Evolutionary conservation across 2,797 vertebrate genomes (phyloP), one percentile per base, ranked within the genome.

Genomic region (Dallia pectoralis): DNA sequence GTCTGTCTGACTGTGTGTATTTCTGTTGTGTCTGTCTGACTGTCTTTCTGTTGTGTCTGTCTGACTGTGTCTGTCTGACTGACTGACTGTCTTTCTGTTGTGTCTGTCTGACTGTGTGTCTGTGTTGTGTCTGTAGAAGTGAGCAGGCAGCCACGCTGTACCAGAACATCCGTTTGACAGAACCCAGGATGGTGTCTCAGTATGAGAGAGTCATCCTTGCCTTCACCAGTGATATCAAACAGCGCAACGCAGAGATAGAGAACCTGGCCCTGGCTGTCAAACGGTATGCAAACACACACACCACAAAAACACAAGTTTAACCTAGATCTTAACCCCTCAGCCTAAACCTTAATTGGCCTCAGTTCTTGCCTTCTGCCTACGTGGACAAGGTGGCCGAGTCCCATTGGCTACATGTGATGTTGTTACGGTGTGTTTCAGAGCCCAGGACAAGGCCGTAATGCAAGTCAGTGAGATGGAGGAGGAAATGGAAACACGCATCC

Each of bases 401-500:
- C 9, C 36, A 40, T 40, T 9, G 1, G 5, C 36, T 53, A 32
- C 51, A 47, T 47, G 49, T 27, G 4, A 29, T 22, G 27, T 56
- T 44, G 25, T 19, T 16, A 19, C 74, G 1, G 67, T 74, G 70
- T 80, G 59, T 75, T 78, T 9, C 88, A 99, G 98, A 89, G 95
- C 95, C 15, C 97, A 99, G 87, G 97, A 99, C 88, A 95, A 97
- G 91, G 94, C 95, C 0, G 87, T 95, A n/a, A 95, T 96, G 86
- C 97, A 98, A 86, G 84, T 98, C 79, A 95, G 94, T 81, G 97
- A 98, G 80, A 88, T 99, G 90, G 98, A 99, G 80, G 98, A 99
- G 64, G 98, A 99, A 86, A 98, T 99, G 96, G 97, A 99, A 74
- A 96, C 97, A 40, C 93, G 96, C n/a, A 96, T 99, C 84, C 95